phyloP scores from a whole-genome alignment of 2,113 vertebrate species.

The Megaceryle maxima region DNA sequence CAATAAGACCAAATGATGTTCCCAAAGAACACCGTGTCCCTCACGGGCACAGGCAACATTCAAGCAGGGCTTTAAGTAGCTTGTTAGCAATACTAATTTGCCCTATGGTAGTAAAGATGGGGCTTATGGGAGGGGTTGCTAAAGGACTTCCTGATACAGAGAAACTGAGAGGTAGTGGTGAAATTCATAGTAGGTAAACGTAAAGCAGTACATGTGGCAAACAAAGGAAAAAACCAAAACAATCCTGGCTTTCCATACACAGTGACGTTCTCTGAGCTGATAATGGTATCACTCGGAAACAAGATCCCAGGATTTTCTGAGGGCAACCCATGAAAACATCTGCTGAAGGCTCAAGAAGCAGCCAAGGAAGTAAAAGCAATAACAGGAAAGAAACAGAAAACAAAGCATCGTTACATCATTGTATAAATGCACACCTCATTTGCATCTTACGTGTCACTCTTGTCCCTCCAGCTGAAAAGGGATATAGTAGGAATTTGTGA shows the following conservation, averaged over 20 bases:
- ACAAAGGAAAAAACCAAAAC: neutral
- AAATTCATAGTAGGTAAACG: neutral
- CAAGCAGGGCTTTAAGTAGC: neutral
- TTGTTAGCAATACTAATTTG: neutral
- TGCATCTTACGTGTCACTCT: neutral
- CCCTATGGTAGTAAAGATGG: neutral
- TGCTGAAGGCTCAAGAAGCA: neutral
- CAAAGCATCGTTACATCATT: neutral
- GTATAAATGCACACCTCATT: neutral
- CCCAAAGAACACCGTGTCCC: neutral
- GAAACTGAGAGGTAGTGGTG: neutral
- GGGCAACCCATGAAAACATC: neutral
- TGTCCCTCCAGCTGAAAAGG: neutral
- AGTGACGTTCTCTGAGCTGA: neutral
- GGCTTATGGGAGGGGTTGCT: neutral
- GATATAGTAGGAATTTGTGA: neutral
- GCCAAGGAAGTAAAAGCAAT: neutral
- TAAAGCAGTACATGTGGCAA: accelerated
- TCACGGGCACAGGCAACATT: accelerated
- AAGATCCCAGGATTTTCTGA: neutral
- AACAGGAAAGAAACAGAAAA: neutral
- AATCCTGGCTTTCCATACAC: neutral
- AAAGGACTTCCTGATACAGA: neutral
- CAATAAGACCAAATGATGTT: neutral
- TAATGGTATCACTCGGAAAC: neutral